phyloP scores from a whole-genome alignment of 2,797 vertebrate species.

The Peromyscus nudipes region DNA sequence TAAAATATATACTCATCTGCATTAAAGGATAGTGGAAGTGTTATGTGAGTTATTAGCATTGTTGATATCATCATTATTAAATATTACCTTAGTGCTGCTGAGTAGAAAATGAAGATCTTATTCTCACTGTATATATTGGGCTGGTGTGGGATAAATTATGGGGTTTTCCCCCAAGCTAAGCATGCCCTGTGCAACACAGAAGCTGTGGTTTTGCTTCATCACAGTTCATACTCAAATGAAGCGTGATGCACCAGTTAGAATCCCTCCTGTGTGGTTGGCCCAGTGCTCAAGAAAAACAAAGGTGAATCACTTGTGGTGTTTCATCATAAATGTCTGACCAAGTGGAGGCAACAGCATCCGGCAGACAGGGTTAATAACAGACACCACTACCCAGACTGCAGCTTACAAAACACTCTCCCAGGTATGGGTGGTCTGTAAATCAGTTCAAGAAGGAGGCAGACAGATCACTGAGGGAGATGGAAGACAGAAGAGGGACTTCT shows the following conservation, averaged over 20 bases:
- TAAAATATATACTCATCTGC: not conserved
- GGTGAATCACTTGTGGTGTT: constrained; percentile 15
- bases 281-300: constrained; percentile 55
- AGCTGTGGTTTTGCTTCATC: not conserved
- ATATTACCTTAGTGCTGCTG: not conserved
- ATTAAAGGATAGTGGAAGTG: not conserved
- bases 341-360: not conserved
- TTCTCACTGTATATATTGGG: not conserved
- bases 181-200: not conserved
- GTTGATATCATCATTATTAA: not conserved
- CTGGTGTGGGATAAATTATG: not conserved
- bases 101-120: not conserved
- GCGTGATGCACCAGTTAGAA: not conserved
- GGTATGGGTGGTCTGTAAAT: constrained; percentile 73
- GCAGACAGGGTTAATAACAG: constrained; percentile 53
- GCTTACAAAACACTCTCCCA: constrained; percentile 50
- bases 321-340: constrained; percentile 37
- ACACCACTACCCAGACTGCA: constrained; percentile 69
- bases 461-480: constrained; percentile 16
- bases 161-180: not conserved
- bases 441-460: constrained; percentile 70
- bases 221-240: not conserved
- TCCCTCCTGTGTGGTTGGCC: constrained; percentile 9
- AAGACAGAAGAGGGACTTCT: constrained; percentile 56
- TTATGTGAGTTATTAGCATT: not conserved